Base-by-base conservation (phyloP, 2,797 vertebrate genomes). In the Phrynocephalus forsythii region DNA sequence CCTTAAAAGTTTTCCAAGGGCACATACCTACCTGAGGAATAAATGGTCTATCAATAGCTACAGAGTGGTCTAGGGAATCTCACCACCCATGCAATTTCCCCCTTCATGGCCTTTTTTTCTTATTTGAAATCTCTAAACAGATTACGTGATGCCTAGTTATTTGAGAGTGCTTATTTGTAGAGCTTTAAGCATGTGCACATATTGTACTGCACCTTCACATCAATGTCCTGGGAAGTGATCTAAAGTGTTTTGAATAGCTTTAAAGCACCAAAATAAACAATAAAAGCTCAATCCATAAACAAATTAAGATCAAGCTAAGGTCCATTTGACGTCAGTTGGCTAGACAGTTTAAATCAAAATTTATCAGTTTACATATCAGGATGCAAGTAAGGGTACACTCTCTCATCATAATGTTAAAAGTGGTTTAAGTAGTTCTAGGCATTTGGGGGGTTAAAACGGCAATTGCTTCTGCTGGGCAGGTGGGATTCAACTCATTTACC, bases 11-110 rank as follows among this genome's bases (percentile, higher is more conserved):
- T 82, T 26, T 67, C 75, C 48, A 44, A 81, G 24, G 50, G 2
- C 16, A 56, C 15, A 7, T 24, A 38, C 50, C 33, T 26, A 79
- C 8, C 6, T 56, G 52, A 77, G 48, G 15, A 52, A 30, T 56
- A 83, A 82, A 48, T 3, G 7, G 6, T 38, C 60, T n/a, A 68
- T 50, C 22, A 77, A 67, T n/a, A 76, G n/a, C 50, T 79, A 26
- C 66, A 56, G 68, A 10, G 15, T 80, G 8, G 28, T 77, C 28
- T 48, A 71, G 22, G n/a, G 8, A 50, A 80, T 63, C 16, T 72
- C 69, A 60, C 6, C 87, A 72, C 81, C 66, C 73, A 86, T 82
- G 79, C n/a, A 11, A 75, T 85, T 88, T 77, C 83, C 68, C 88
- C 28, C 56, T 92, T 82, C 50, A 6, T 24, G 16, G 33, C 18